phyloP scores from a whole-genome alignment of 2,888 invertebrate species.

The Azorinus chamasolen region DNA sequence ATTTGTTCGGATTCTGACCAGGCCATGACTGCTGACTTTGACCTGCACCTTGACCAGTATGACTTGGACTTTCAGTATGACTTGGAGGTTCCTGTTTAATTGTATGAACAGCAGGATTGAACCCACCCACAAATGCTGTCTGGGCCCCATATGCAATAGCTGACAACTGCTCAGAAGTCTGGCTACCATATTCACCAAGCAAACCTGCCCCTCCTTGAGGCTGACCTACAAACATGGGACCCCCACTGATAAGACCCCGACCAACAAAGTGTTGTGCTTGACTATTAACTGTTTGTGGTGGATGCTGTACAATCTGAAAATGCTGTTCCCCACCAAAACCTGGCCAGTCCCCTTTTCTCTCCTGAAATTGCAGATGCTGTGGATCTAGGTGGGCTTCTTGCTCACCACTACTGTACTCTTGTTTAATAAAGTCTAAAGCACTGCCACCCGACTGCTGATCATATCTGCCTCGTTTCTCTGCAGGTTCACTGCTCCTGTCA shows the following conservation, averaged over 20 bases:
- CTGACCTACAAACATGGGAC: conserved; percentile 40
- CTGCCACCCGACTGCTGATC: conserved; percentile 69
- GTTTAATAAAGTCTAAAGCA: conserved; percentile 84
- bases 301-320: conserved; percentile 18
- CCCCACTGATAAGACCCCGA: conserved; percentile 47
- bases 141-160: conserved; percentile 61
- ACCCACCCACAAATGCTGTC: conserved; percentile 61
- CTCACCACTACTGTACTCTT: conserved; percentile 79
- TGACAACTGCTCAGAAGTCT: conserved; percentile 47
- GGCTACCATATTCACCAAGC: conserved; percentile 62
- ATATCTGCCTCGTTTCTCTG: conserved; percentile 73
- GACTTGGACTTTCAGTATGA: too few species aligned
- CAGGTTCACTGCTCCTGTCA: conserved; percentile 63
- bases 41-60: neutral
- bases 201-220: conserved; percentile 56
- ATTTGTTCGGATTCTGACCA: conserved; percentile 44
- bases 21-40: conserved; percentile 44
- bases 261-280: conserved; percentile 53
- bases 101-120: conserved; percentile 43
- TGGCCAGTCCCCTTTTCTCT: conserved; percentile 13
- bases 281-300: conserved; percentile 19
- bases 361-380: too few species aligned
- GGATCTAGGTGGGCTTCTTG: conserved; percentile 57
- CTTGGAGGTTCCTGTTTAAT: conserved; percentile 45
- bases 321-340: conserved; percentile 49